phyloP scores from a whole-genome alignment of 2,888 invertebrate species.

The Mechanitis mazaeus region DNA sequence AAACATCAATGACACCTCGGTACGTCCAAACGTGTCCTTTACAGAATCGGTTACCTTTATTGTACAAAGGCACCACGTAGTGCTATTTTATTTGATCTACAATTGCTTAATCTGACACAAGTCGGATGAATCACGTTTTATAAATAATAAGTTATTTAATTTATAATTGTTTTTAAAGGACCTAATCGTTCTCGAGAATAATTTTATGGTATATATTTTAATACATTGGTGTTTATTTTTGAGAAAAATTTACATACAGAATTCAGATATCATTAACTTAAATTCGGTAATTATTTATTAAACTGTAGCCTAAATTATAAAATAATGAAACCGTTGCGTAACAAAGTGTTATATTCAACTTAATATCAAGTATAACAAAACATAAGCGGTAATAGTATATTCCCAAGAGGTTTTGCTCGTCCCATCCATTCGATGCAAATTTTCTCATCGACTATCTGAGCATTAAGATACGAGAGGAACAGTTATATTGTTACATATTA shows the following conservation, averaged over 20 bases:
- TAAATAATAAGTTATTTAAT: no score
- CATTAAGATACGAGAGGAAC: no score
- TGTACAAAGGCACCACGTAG: conserved; percentile 33
- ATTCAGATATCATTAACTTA: conserved; percentile 5
- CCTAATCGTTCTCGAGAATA: no score
- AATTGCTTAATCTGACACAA: conserved; percentile 31
- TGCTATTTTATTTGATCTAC: conserved; percentile 22
- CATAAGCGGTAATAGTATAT: conserved; percentile 32
- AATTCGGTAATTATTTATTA: no score
- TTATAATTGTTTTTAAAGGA: no score
- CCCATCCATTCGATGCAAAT: conserved; percentile 73
- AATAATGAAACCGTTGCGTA: no score
- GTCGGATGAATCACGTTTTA: no score
- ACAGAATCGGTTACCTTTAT: conserved; percentile 34
- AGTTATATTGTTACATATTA: no score
- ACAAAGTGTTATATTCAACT: not conserved
- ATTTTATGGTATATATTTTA: no score
- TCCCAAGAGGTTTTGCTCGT: conserved; percentile 54
- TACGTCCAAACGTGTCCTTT: conserved; percentile 37
- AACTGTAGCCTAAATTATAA: no score
- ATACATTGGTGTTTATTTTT: no score
- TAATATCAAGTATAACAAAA: not conserved
- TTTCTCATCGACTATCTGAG: conserved; percentile 36
- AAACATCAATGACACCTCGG: conserved; percentile 34
- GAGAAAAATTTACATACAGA: conserved; percentile 1